These are phyloP conservation scores for Tipula unca DNA, from an alignment of 2,888 invertebrate species.

Conservation along the genomic window DNA sequence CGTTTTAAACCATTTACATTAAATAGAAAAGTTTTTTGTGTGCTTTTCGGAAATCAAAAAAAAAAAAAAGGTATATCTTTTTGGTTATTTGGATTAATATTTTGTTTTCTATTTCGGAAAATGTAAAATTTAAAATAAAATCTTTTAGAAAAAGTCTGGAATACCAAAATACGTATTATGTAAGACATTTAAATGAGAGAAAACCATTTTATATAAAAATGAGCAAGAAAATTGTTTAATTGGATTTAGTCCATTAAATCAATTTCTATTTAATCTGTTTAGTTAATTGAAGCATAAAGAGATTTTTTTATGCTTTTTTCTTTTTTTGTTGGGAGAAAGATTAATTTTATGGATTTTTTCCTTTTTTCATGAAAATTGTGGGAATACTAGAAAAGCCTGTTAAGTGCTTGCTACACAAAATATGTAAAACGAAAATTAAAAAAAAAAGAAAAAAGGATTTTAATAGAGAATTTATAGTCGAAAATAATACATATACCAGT, in stretches of 20 bases:
- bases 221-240: neutral
- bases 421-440: neutral
- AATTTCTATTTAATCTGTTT: neutral
- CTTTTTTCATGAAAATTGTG: neutral
- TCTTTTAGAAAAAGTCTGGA: neutral
- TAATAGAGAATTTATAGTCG: neutral
- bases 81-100: neutral
- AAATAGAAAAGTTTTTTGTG: neutral
- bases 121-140: neutral
- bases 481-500: neutral
- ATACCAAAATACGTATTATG: neutral
- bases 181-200: neutral
- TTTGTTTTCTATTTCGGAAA: neutral
- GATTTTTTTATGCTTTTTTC: neutral
- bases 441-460: neutral
- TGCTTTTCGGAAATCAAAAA: neutral
- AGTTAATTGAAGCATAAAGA: neutral
- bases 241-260: slow-evolving; percentile 8
- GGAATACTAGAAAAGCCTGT: neutral
- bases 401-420: neutral
- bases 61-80: neutral
- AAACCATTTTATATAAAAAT: neutral
- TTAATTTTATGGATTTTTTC: neutral
- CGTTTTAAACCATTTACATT: slow-evolving; percentile 4
- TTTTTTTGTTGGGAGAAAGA: neutral